Base-by-base conservation (phyloP, 2,888 invertebrate species). In the Drosophila affinis region DNA sequence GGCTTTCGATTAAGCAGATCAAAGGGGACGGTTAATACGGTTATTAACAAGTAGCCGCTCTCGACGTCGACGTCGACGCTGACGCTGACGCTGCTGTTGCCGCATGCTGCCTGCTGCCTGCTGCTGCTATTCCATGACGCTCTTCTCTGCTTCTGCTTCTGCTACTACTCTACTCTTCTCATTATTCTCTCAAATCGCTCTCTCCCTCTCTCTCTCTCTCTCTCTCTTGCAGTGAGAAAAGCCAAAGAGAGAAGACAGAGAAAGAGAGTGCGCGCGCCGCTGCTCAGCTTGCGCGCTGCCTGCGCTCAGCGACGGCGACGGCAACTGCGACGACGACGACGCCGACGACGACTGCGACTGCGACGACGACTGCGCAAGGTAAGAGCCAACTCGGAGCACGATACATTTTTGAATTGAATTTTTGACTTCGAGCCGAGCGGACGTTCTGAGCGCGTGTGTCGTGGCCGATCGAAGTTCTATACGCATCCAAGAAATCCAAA, bases 1-100 rank as follows among this genome's bases (percentile, higher is more conserved):
- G 91, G 90, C 89, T 83, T 90, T 91, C 91, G 87, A 89, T 90
- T 87, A 91, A 85, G 89, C 77, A 89, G 91, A 91, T 91, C 90
- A 87, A 88, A 75, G 72, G 69, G 32, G 49, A 9, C 55, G 39
- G 39, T 55, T 70, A 61, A 72, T 53, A 78, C 82, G 88, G 77
- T 89, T 90, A 90, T 90, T 88, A 90, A 89, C 90, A 89, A 87
- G 88, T 87, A 88, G 80, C 77, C 76, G 70, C 67, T 59, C 63
- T 59, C 59, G 24, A 39, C 54, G n/a, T 44, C 62, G 48, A 12
- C n/a, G 32, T 34, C 12, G 34, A 4, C 12, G 65, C 56, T 54
- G 24, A 32, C 54, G n/a, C 44, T 59, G 54, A 24, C 17, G 17
- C 10, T 21, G 21, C 18, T 3, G 46, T 17, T 24, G 54, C 67